Conservation (phyloP, 2,888 invertebrate species). For the Parthenolecanium corni region DNA sequence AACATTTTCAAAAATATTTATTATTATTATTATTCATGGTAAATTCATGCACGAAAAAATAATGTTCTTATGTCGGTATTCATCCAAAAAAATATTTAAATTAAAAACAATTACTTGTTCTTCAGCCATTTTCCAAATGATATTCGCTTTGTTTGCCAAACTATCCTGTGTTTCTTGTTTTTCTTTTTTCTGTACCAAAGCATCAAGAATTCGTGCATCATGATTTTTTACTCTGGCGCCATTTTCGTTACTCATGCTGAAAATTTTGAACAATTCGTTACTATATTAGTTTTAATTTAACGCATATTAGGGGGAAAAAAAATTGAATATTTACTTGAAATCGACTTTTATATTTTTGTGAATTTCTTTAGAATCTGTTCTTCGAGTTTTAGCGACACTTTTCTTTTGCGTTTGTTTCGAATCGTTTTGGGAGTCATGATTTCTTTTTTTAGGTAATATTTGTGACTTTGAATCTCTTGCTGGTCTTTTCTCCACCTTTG, state of each 20-base stretch:
- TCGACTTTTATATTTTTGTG: neutral
- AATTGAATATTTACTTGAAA: neutral
- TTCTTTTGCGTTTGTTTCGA: neutral
- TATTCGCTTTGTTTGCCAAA: conserved; percentile 43
- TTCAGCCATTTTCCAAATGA: conserved; percentile 40
- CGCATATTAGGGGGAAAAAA: no score
- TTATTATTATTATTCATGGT: no score
- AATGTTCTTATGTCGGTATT: no score
- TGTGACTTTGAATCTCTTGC: neutral
- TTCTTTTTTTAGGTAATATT: neutral
- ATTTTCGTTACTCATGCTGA: neutral
- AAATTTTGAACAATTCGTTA: no score
- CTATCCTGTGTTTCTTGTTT: conserved; percentile 41
- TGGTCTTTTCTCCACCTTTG: neutral
- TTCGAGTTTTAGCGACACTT: neutral
- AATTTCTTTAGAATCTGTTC: neutral
- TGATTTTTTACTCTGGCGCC: conserved; percentile 32
- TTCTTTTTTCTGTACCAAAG: conserved; percentile 43
- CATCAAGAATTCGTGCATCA: conserved; percentile 44
- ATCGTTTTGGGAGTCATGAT: neutral
- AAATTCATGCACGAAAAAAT: no score
- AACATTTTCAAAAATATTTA: no score
- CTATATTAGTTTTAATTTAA: no score
- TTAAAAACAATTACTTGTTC: no score
- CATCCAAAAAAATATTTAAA: no score